Evolutionary conservation across 2,797 vertebrate species (phyloP), one percentile per base, ranked within the genome.

Genomic region (Salarias fasciatus): DNA sequence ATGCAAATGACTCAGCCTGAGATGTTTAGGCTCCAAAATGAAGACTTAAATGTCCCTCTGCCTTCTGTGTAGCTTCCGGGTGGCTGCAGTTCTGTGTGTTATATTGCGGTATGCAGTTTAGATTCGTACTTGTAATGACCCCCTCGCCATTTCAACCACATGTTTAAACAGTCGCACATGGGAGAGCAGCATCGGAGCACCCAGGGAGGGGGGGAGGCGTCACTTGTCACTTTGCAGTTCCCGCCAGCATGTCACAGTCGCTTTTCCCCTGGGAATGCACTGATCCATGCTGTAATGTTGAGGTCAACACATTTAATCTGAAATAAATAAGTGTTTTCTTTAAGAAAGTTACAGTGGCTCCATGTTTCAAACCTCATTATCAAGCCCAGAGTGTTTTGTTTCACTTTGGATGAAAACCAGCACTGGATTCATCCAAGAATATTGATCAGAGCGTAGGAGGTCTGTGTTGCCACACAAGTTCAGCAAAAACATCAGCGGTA

Each of bases 201-300:
- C 12, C 46, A 55, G 76, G 78, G 71, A 53, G 66, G 77, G 66
- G 77, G 73, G 72, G 79, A 63, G 72, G 82, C 72, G 75, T 90
- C 88, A 63, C 79, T 83, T 88, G 86, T 91, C 89, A 88, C 77
- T 88, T 88, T 73, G 86, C 53, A 29, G 70, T 89, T 88, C 87
- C 86, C 80, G 75, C 86, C 83, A 88, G 71, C 83, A 56, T 77
- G 73, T 89, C 89, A 88, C 82, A 73, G 84, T 64, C 65, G 54
- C 68, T 75, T 79, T 35, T 35, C 83, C 79, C 82, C 80, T 56
- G 86, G 87, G 87, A 87, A 87, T 80, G 70, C 78, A 75, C 46
- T 82, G 82, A 86, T 84, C 84, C 75, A 12, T 64, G 63, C 11
- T 0, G 31, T 71, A 72, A 70, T 69, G 67, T 56, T 68, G 77